Percentiles rank a stretch among this genome's conserved stretches.
Conservation (phyloP, 2,113 vertebrate genomes). For the Bubo bubo region DNA sequence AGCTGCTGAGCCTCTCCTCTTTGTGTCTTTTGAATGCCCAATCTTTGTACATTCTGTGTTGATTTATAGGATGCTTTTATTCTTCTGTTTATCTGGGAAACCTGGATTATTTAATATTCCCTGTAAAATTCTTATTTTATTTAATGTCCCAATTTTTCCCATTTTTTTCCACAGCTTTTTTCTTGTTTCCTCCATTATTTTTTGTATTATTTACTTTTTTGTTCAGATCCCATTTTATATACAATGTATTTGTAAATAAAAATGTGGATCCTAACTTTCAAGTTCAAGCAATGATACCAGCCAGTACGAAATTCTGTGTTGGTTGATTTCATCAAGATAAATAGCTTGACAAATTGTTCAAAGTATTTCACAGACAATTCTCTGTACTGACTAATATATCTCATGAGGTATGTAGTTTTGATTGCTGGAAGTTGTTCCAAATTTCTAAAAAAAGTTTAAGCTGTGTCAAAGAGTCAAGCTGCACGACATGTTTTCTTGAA, state of each 20-base stretch:
- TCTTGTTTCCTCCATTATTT: not conserved
- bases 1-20: not conserved
- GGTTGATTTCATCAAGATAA: not conserved
- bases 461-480: not conserved
- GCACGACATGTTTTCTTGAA: not conserved
- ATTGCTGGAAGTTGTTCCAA: not conserved
- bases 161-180: not conserved
- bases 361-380: not conserved
- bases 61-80: not conserved
- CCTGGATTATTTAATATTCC: not conserved
- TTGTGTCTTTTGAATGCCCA: not conserved
- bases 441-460: not conserved
- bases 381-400: not conserved
- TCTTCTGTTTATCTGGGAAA: not conserved
- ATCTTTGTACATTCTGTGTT: not conserved
- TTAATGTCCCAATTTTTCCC: not conserved
- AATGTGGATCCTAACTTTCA: not conserved
- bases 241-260: not conserved
- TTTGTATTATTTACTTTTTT: not conserved
- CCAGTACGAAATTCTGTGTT: not conserved
- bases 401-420: not conserved
- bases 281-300: not conserved
- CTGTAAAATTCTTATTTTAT: not conserved
- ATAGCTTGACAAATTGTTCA: not conserved
- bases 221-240: not conserved